phyloP scores from a whole-genome alignment of 2,113 vertebrate species.

The Gopherus flavomarginatus region DNA sequence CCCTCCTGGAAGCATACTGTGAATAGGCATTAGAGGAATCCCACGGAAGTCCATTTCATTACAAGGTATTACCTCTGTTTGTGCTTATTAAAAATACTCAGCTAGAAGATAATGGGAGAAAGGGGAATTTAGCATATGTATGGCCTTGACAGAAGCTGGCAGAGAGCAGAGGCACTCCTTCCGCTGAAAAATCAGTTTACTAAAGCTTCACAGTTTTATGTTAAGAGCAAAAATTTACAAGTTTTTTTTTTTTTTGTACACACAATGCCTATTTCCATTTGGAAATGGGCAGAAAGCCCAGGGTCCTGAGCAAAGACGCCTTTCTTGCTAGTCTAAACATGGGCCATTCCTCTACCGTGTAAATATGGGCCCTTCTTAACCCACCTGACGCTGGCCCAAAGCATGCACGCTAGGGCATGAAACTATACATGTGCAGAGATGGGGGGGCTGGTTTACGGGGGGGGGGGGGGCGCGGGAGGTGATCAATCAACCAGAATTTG shows the following conservation, averaged over 20 bases:
- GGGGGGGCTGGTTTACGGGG: background rate
- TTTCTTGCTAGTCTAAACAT: background rate
- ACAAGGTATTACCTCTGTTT: background rate
- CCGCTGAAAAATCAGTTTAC: slow-evolving; percentile 18
- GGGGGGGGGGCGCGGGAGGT: background rate
- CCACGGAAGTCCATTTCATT: rapidly evolving
- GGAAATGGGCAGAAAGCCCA: rapidly evolving
- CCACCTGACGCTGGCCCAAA: rapidly evolving
- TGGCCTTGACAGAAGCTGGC: background rate
- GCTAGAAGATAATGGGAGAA: background rate
- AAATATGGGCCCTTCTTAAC: background rate
- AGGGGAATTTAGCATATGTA: background rate
- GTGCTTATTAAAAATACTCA: background rate
- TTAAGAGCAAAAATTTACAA: slow-evolving; percentile 43
- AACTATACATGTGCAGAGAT: background rate
- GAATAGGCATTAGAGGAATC: rapidly evolving
- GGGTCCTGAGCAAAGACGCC: background rate
- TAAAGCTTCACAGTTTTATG: slow-evolving; percentile 33
- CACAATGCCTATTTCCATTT: background rate
- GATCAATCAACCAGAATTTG: background rate
- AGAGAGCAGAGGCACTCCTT: background rate
- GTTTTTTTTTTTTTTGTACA: background rate
- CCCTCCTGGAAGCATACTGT: background rate
- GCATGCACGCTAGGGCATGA: background rate
- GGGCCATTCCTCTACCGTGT: background rate